Evolutionary conservation across 2,888 invertebrate species (phyloP).

Genomic region (Diplolepis rosae): DNA sequence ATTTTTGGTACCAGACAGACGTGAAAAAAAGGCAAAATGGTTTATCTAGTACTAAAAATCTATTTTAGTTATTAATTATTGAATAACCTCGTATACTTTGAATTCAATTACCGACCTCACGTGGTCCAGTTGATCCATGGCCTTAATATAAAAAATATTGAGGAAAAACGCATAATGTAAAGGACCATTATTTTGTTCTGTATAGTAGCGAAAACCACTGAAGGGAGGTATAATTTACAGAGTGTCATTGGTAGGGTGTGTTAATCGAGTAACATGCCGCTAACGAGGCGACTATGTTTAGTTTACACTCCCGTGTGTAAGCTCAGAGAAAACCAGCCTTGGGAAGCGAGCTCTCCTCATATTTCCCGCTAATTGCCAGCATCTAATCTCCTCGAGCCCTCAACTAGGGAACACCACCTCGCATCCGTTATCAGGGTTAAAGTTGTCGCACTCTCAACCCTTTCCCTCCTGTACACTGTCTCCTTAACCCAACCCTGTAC

Average conservation of each 20-base stretch:
- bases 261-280: slow-evolving; percentile 58
- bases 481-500: slow-evolving; percentile 5
- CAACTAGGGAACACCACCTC: slow-evolving; percentile 31
- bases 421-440: slow-evolving; percentile 54
- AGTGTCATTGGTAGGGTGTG: slow-evolving; percentile 53
- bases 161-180: slow-evolving; percentile 6
- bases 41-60: too few species aligned
- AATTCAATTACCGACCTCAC: too few species aligned
- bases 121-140: too few species aligned
- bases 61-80: too few species aligned
- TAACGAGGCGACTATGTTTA: slow-evolving; percentile 57
- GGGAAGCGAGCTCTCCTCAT: slow-evolving; percentile 46
- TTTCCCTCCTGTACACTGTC: slow-evolving; percentile 11
- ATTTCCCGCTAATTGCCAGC: slow-evolving; percentile 56
- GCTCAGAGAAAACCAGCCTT: slow-evolving; percentile 11
- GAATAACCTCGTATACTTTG: too few species aligned
- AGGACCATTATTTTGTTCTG: slow-evolving; percentile 17
- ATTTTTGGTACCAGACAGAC: too few species aligned
- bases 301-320: slow-evolving; percentile 41
- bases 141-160: neutral
- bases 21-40: too few species aligned
- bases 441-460: slow-evolving; percentile 42
- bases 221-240: slow-evolving; percentile 51
- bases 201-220: slow-evolving; percentile 15
- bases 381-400: slow-evolving; percentile 50